phyloP scores from a whole-genome alignment of 2,888 invertebrate species.

The Acleris holmiana region DNA sequence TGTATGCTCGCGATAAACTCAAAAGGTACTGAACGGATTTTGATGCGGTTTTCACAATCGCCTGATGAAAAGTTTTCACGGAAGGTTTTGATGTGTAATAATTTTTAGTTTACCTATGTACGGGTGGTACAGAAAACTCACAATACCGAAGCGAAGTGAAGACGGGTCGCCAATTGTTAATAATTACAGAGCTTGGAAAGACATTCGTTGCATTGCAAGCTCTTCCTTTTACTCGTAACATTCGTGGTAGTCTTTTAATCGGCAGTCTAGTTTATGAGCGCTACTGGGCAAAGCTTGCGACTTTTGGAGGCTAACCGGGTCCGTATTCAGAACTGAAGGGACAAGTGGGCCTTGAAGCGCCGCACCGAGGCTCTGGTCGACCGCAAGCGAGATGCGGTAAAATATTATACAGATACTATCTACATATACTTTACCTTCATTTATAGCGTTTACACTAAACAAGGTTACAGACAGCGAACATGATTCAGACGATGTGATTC shows the following conservation, averaged over 20 bases:
- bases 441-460: conserved; percentile 59
- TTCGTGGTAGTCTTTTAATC: conserved; percentile 49
- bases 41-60: too few species aligned
- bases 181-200: conserved; percentile 39
- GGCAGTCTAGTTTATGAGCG: conserved; percentile 44
- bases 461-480: conserved; percentile 55
- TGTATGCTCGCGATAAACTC: too few species aligned
- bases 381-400: conserved; percentile 60
- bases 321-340: conserved; percentile 65
- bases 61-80: too few species aligned
- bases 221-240: conserved; percentile 62
- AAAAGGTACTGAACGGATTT: too few species aligned
- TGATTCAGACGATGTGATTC: conserved; percentile 57
- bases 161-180: too few species aligned
- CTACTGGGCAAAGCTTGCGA: conserved; percentile 54
- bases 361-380: conserved; percentile 44
- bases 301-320: conserved; percentile 71
- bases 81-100: too few species aligned
- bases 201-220: conserved; percentile 37
- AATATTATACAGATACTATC: conserved; percentile 52
- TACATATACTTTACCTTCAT: conserved; percentile 49
- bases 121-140: too few species aligned
- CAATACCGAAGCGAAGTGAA: too few species aligned
- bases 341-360: conserved; percentile 68
- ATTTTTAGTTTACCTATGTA: too few species aligned